Evolutionary conservation across 2,797 vertebrate genomes (phyloP), one percentile per base, ranked within the genome.

Genomic region (Gastrophryne carolinensis): DNA sequence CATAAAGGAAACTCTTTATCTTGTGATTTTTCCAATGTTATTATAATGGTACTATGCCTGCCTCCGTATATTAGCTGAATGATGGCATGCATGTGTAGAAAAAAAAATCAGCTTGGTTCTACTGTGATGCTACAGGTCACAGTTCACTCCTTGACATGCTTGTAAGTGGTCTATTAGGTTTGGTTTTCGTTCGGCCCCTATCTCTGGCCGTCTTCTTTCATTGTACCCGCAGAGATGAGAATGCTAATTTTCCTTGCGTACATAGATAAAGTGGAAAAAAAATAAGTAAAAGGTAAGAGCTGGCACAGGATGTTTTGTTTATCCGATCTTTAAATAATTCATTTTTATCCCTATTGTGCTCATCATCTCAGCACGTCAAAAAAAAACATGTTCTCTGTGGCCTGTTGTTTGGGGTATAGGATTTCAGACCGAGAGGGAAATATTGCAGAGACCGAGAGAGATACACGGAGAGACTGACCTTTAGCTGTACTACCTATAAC

Each of bases 401-500:
- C 87, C 95, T 94, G 91, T 95, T 96, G 95, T 96, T 96, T 95
- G 84, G 90, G 91, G 92, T 92, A 86, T 87, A 85, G 84, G 86
- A 85, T 86, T 72, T 87, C 76, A 73, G 67, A 82, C 85, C 82
- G 77, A 84, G 85, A 81, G 81, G 84, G 61, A 88, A 86, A 90
- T 88, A 92, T 90, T 89, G 81, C 88, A 79, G 86, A 83, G 88
- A 89, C 86, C 4, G 84, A 89, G 85, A 93, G 92, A 96, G 94
- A 93, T 93, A 90, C 96, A 98, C 95, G 94, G 92, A 86, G 92
- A 94, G 92, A 88, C 89, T 91, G 95, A 98, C 97, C 96, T 98
- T 97, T 96, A 92, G 92, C 95, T 93, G 93, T 94, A 93, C 94
- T 95, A 95, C 96, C 96, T 96, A 95, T 96, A 96, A 94, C 94